Base-by-base conservation (phyloP, 92 coral and sea anemone genomes). In the Muricea muricata region DNA sequence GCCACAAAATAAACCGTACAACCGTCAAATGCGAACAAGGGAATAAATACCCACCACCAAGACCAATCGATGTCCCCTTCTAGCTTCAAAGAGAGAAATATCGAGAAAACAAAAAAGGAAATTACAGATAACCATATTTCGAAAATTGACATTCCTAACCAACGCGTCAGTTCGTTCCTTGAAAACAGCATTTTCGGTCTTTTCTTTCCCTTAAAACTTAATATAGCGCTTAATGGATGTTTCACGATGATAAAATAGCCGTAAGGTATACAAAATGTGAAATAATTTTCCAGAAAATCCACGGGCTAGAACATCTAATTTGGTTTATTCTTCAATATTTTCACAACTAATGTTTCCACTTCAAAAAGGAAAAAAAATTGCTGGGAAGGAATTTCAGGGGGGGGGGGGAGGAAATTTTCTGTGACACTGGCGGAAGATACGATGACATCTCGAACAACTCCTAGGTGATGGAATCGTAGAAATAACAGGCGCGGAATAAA, bases 1-100 rank as follows among this genome's bases (percentile, higher is more conserved):
- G 98, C 89, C 12, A 93, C 88, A 74, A 97, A 97, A 85, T 97
- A 97, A 14, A 93, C 97, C 55, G 90, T 88, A 75, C 99, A 97
- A 9, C 99, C 99, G 72, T 97, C 99, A 76, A 97, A 97, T 60
- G 80, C 89, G 78, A 92, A 97, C 81, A 97, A 86, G 7, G 99
- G 99, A 25, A 92, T 89, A 74, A 97, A 97, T 9, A 94, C 98
- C 13, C 88, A 81, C 99, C 99, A 97, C 99, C 99, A 97, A 24
- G 94, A 90, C 91, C 91, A 80, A 0, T 88, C 58, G 28, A 80
- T 65, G 50, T 75, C 88, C 21, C 72, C 89, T 82, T 97, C 99
- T 24, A 93, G 82, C 88, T 97, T 97, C 82, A 97, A 84, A 29
- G 90, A 97, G 32, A 97, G 86, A 77, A 97, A 78, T 57, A 97